Evolutionary conservation across 2,113 vertebrate genomes (phyloP).

Genomic region (Thunnus thynnus): DNA sequence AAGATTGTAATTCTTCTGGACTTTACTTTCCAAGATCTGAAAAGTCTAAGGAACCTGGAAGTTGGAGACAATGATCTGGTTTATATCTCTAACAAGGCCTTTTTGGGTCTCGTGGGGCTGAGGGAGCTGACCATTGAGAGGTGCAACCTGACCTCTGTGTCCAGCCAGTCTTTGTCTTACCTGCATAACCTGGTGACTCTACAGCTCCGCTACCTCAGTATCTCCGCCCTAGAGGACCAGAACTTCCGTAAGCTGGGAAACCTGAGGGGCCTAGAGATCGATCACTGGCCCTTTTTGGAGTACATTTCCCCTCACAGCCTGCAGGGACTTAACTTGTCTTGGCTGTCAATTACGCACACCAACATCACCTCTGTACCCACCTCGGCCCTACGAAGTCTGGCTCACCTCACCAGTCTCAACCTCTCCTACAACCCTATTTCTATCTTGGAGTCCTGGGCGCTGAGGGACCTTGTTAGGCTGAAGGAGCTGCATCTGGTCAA

Average conservation of each 20-base stretch:
- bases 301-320: slow-evolving; percentile 92
- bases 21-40: slow-evolving; percentile 94
- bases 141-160: slow-evolving; percentile 96
- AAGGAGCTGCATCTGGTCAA: slow-evolving; percentile 96
- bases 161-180: slow-evolving; percentile 92
- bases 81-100: slow-evolving; percentile 96
- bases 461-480: slow-evolving; percentile 92
- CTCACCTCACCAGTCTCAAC: slow-evolving; percentile 93
- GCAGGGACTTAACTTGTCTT: slow-evolving; percentile 95
- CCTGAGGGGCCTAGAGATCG: slow-evolving; percentile 92
- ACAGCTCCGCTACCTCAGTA: slow-evolving; percentile 92
- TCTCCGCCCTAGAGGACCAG: slow-evolving; percentile 91
- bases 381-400: slow-evolving; percentile 91
- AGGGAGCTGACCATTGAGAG: slow-evolving; percentile 93
- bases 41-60: slow-evolving; percentile 90
- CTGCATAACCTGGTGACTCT: slow-evolving; percentile 91
- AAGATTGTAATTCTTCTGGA: slow-evolving; percentile 96
- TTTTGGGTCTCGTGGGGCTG: slow-evolving; percentile 91
- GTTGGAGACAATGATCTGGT: slow-evolving; percentile 98
- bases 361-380: slow-evolving; percentile 95
- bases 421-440: slow-evolving; percentile 96
- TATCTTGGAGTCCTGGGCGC: slow-evolving; percentile 91
- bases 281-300: slow-evolving; percentile 95
- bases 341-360: slow-evolving; percentile 95
- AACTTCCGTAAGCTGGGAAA: slow-evolving; percentile 91